Evolutionary conservation across 2,888 invertebrate species (phyloP).

Genomic region (Eristalis tenax): DNA sequence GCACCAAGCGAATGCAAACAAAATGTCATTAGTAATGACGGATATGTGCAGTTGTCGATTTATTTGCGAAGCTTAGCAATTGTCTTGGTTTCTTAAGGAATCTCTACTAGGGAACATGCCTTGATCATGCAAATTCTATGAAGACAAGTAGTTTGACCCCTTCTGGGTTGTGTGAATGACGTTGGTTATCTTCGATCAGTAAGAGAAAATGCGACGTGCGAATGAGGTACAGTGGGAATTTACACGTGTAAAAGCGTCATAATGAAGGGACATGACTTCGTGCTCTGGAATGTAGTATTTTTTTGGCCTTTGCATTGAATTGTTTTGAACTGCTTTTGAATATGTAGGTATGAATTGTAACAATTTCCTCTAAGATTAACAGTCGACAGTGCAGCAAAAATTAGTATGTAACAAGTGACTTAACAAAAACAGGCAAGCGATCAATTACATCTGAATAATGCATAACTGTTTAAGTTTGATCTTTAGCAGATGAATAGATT

Average conservation of each 20-base stretch:
- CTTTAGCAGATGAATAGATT: no score
- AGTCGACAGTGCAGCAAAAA: no score
- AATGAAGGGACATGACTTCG: background rate
- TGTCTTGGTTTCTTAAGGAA: conserved; percentile 5
- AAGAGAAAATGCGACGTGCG: background rate
- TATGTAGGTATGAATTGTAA: background rate
- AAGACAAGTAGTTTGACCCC: background rate
- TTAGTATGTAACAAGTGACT: no score
- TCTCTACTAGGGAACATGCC: background rate
- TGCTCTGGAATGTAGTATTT: background rate
- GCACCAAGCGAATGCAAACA: conserved; percentile 29
- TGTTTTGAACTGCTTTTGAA: background rate
- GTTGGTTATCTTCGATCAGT: background rate
- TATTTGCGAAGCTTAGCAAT: conserved; percentile 48
- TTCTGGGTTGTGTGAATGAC: background rate
- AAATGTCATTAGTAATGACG: conserved; percentile 58
- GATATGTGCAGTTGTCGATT: conserved; percentile 32
- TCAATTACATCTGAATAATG: no score
- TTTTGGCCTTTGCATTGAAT: background rate
- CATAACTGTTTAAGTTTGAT: no score
- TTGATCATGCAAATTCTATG: conserved; percentile 3
- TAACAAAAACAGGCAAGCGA: no score
- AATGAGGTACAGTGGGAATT: background rate
- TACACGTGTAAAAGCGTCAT: background rate
- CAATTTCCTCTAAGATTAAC: no score